These are phyloP conservation scores for Porites australiensis DNA, from an alignment of 64 coral and sea anemone genomes.

Conservation along the genomic window DNA sequence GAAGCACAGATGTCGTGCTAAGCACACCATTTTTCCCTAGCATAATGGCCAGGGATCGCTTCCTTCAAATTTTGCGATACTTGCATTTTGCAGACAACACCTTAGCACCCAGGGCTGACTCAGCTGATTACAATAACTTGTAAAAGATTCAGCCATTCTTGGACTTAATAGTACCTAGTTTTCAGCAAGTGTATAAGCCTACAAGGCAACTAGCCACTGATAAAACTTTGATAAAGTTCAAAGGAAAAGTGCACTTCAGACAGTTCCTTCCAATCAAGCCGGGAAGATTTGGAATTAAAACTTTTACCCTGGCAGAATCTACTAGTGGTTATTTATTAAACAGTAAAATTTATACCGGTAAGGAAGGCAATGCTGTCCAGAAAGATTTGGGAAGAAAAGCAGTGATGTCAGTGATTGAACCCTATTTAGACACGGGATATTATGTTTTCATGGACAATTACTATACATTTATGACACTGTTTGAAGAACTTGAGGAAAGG, in stretches of 20 bases:
- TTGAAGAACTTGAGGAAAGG: slow-evolving; percentile 14
- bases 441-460: background rate
- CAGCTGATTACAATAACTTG: background rate
- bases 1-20: background rate
- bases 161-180: background rate
- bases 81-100: background rate
- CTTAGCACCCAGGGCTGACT: no score
- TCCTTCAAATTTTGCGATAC: background rate
- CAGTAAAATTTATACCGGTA: slow-evolving; percentile 42
- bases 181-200: background rate
- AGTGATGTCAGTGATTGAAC: slow-evolving; percentile 31
- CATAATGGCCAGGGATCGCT: background rate
- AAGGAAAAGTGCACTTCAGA: slow-evolving; percentile 29
- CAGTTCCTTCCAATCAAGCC: slow-evolving; percentile 55
- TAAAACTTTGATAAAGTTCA: slow-evolving; percentile 39
- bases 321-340: background rate
- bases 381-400: slow-evolving; percentile 52
- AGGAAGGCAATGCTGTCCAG: slow-evolving; percentile 15
- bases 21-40: background rate
- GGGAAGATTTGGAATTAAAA: slow-evolving; percentile 38
- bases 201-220: background rate
- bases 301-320: slow-evolving; percentile 1
- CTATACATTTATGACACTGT: slow-evolving; percentile 22
- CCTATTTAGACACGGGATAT: slow-evolving; percentile 5
- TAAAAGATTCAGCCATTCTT: slow-evolving; percentile 20